Evolutionary conservation across 2,113 vertebrate genomes (phyloP).

Genomic region (Mesembrinibis cayennensis): DNA sequence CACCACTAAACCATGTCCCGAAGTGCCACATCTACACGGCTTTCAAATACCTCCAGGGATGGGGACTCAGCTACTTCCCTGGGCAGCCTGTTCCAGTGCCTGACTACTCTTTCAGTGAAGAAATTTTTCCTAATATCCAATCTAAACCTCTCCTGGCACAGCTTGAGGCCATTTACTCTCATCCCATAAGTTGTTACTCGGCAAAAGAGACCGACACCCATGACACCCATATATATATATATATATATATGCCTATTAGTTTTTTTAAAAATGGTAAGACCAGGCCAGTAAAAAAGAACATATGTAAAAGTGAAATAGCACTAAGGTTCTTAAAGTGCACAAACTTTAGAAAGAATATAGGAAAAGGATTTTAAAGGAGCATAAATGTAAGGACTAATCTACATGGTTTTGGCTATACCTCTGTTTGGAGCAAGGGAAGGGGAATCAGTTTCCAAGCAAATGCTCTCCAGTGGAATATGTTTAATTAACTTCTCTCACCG

Average conservation of each 20-base stretch:
- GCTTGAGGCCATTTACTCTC: not conserved
- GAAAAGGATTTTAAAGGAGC: not conserved
- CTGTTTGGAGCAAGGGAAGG: slow-evolving; percentile 60
- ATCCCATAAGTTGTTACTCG: not conserved
- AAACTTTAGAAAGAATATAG: not conserved
- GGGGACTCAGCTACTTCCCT: not conserved
- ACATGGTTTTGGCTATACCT: not conserved
- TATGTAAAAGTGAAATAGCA: not conserved
- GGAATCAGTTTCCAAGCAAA: slow-evolving; percentile 70
- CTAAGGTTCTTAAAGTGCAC: not conserved
- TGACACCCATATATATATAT: not conserved
- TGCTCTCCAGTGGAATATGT: slow-evolving; percentile 69
- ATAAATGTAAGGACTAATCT: not conserved
- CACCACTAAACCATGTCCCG: not conserved
- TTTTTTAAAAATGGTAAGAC: not conserved
- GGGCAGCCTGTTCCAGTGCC: not conserved
- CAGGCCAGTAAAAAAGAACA: not conserved
- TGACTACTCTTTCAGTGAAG: not conserved
- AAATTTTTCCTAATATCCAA: too few relatives aligned
- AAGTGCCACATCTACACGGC: not conserved
- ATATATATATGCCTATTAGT: not conserved
- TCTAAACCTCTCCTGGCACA: too few relatives aligned
- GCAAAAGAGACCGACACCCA: not conserved
- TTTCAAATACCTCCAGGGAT: not conserved
- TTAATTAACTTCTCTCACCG: slow-evolving; percentile 64